Percentiles rank a stretch among this genome's conserved stretches.
phyloP scores from a whole-genome alignment of 1,140 invertebrate genomes.

The Eumaeus atala region DNA sequence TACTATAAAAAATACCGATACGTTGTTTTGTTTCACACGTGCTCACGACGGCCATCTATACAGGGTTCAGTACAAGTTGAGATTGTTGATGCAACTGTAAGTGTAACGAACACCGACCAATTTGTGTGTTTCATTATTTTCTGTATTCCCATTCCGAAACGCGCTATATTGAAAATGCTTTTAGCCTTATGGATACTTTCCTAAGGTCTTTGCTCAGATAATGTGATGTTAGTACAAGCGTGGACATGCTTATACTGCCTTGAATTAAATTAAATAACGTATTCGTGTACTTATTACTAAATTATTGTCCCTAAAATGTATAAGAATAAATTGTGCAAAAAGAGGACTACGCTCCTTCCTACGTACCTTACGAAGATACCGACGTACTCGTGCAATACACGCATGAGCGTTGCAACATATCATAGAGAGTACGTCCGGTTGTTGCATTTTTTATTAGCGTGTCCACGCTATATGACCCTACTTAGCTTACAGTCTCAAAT shows the following conservation, averaged over 20 bases:
- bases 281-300: not conserved
- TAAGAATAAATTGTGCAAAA: no score
- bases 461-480: slow-evolving; percentile 7
- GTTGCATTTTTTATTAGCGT: not conserved
- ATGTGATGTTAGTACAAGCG: slow-evolving; percentile 10
- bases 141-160: slow-evolving; percentile 49
- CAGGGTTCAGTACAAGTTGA: slow-evolving; percentile 71
- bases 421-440: no score
- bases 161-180: slow-evolving; percentile 14
- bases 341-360: no score
- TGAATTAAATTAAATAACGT: no score
- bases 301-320: no score
- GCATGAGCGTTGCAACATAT: no score
- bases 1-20: slow-evolving; percentile 35
- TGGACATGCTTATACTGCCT: slow-evolving; percentile 5
- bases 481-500: slow-evolving; percentile 1
- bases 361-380: no score
- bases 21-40: slow-evolving; percentile 70
- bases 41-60: slow-evolving; percentile 53
- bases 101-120: slow-evolving; percentile 49
- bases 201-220: slow-evolving; percentile 8
- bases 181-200: slow-evolving; percentile 11
- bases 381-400: no score
- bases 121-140: slow-evolving; percentile 65
- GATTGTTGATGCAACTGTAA: slow-evolving; percentile 69